A percentile compares a stretch with the other conserved stretches of the same genome.
Evolutionary conservation across 2,888 invertebrate genomes (phyloP).

Genomic region (Morpho deidamia): DNA sequence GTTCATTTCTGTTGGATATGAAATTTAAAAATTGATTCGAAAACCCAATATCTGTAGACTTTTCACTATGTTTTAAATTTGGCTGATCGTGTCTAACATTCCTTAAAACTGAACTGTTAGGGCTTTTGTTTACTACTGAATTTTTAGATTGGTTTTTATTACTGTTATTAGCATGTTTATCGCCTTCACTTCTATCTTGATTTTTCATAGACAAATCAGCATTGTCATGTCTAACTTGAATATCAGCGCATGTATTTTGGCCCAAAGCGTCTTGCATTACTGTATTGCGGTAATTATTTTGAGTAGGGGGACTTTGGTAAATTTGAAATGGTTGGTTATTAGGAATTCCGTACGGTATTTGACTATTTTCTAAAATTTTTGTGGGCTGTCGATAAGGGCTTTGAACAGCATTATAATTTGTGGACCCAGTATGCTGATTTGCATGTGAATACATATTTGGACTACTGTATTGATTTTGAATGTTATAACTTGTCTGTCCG

Average conservation of each 20-base stretch:
- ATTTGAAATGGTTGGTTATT: constrained; percentile 58
- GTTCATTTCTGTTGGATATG: constrained; percentile 71
- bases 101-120: constrained; percentile 57
- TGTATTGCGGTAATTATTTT: constrained; percentile 46
- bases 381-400: constrained; percentile 55
- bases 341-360: constrained; percentile 41
- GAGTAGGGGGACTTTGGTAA: constrained; percentile 60
- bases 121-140: constrained; percentile 46
- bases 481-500: constrained; percentile 51
- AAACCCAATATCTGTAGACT: constrained; percentile 67
- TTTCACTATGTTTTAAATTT: constrained; percentile 54
- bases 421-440: constrained; percentile 40
- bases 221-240: constrained; percentile 41
- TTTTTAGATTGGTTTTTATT: constrained; percentile 42
- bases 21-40: constrained; percentile 72
- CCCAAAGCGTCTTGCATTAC: constrained; percentile 34
- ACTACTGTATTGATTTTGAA: constrained; percentile 55
- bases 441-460: constrained; percentile 47
- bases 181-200: constrained; percentile 36
- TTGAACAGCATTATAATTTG: constrained; percentile 53
- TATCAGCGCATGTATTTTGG: constrained; percentile 39
- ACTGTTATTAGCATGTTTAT: constrained; percentile 42
- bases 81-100: constrained; percentile 70
- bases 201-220: constrained; percentile 31
- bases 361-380: constrained; percentile 45